phyloP scores from a whole-genome alignment of 2,888 invertebrate genomes.

The Drosophila mercatorum region DNA sequence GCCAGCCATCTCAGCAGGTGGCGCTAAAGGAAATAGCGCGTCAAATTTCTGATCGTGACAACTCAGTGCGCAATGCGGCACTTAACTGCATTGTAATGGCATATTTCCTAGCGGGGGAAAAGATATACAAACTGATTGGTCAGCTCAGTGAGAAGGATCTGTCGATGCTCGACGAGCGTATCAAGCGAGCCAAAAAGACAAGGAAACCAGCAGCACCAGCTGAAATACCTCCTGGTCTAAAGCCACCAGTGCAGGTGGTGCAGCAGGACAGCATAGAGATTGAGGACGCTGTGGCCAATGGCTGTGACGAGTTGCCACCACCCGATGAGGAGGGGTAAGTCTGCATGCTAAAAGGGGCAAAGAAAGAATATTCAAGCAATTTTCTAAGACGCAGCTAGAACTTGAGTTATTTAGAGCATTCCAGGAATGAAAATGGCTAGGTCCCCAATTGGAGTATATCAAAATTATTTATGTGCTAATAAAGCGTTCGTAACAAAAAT shows the following conservation, averaged over 20 bases:
- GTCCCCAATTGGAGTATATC: slow-evolving; percentile 1
- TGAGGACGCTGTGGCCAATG: slow-evolving; percentile 83
- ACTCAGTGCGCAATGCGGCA: slow-evolving; percentile 97
- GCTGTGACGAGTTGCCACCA: slow-evolving; percentile 82
- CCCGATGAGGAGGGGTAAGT: slow-evolving; percentile 81
- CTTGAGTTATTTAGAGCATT: background rate
- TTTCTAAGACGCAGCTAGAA: slow-evolving; percentile 8
- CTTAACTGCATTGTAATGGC: slow-evolving; percentile 96
- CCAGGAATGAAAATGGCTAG: slow-evolving; percentile 18
- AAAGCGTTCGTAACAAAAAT: background rate
- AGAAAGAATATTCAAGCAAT: slow-evolving; percentile 1
- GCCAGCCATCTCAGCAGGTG: slow-evolving; percentile 91
- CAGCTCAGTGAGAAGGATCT: slow-evolving; percentile 97
- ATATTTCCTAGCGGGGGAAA: slow-evolving; percentile 95
- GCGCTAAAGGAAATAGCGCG: slow-evolving; percentile 94
- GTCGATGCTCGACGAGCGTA: slow-evolving; percentile 96
- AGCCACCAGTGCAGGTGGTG: slow-evolving; percentile 53
- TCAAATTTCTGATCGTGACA: slow-evolving; percentile 98
- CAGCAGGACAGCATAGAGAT: slow-evolving; percentile 84
- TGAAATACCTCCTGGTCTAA: slow-evolving; percentile 82
- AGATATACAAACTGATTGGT: slow-evolving; percentile 94
- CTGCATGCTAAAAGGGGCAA: background rate
- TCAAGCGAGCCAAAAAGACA: slow-evolving; percentile 93
- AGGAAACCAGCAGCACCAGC: slow-evolving; percentile 84
- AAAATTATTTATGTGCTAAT: background rate